Evolutionary conservation across 2,888 invertebrate species (phyloP).

Genomic region (Melangyna quadrimaculata): DNA sequence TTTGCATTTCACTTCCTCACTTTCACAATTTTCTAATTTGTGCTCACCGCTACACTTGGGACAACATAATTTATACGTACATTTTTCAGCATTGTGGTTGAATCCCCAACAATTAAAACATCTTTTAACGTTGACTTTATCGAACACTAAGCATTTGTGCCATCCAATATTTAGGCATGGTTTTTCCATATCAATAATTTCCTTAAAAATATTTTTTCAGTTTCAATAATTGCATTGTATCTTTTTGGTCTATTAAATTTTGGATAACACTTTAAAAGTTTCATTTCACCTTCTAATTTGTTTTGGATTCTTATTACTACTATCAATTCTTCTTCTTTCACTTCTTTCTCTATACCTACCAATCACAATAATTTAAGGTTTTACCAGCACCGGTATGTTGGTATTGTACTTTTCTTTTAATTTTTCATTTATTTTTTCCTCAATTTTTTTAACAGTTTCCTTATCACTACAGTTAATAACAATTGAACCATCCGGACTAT

Average conservation of each 20-base stretch:
- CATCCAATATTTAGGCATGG: slow-evolving; percentile 6
- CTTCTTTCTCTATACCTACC: not conserved
- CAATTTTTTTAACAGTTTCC: too few species aligned
- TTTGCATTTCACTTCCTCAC: not conserved
- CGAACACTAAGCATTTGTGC: slow-evolving; percentile 3
- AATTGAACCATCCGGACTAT: too few species aligned
- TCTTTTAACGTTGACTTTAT: slow-evolving; percentile 13
- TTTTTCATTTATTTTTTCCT: not conserved
- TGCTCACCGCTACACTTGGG: slow-evolving; percentile 24
- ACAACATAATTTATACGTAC: not conserved
- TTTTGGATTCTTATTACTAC: not conserved
- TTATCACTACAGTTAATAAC: too few species aligned
- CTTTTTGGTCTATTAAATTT: not conserved
- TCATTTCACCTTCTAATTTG: not conserved
- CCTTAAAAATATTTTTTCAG: slow-evolving; percentile 9
- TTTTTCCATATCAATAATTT: not conserved
- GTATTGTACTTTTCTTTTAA: slow-evolving; percentile 1
- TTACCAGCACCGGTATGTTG: not conserved
- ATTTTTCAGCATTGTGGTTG: not conserved
- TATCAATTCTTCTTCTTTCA: not conserved
- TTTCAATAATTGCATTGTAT: not conserved
- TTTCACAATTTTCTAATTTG: not conserved
- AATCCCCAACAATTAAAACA: slow-evolving; percentile 27
- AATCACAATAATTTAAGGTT: not conserved
- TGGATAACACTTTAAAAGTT: not conserved